Evolutionary conservation across 2,797 vertebrate species (phyloP).

Genomic region (Catamblyrhynchus diadema): DNA sequence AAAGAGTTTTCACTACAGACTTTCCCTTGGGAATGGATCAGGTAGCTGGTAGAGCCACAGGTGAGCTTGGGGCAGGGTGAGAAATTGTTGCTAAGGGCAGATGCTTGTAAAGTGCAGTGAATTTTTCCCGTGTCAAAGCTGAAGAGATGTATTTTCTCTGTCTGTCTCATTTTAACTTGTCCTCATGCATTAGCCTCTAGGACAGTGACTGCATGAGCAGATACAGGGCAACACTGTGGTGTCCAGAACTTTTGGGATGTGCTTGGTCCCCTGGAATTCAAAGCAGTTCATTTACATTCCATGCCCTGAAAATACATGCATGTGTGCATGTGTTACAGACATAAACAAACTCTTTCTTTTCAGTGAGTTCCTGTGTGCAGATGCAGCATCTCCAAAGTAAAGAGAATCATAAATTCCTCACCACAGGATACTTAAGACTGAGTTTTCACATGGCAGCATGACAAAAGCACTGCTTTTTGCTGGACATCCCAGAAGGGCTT

Average conservation of each 20-base stretch:
- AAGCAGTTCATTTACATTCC: not conserved
- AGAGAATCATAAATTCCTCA: not conserved
- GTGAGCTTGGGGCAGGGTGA: not conserved
- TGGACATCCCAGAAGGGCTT: not conserved
- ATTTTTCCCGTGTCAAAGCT: not conserved
- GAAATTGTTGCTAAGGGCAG: not conserved
- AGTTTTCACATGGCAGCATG: not conserved
- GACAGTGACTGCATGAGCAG: not conserved
- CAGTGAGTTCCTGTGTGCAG: not conserved
- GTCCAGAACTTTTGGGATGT: fast-evolving
- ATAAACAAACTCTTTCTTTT: not conserved
- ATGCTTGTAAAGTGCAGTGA: not conserved
- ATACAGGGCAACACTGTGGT: not conserved
- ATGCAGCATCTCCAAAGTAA: not conserved
- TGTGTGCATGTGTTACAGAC: not conserved
- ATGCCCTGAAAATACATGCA: not conserved
- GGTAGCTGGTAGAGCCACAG: not conserved
- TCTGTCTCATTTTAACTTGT: not conserved
- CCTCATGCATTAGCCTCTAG: not conserved
- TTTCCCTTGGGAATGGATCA: not conserved
- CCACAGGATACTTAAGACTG: not conserved
- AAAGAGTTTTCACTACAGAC: not conserved
- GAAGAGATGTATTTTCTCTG: not conserved
- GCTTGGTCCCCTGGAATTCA: not conserved
- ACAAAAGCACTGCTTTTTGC: not conserved